Percentiles rank a stretch among this genome's conserved stretches.
phyloP scores from a whole-genome alignment of 2,888 invertebrate genomes.

The Biston stratarius region DNA sequence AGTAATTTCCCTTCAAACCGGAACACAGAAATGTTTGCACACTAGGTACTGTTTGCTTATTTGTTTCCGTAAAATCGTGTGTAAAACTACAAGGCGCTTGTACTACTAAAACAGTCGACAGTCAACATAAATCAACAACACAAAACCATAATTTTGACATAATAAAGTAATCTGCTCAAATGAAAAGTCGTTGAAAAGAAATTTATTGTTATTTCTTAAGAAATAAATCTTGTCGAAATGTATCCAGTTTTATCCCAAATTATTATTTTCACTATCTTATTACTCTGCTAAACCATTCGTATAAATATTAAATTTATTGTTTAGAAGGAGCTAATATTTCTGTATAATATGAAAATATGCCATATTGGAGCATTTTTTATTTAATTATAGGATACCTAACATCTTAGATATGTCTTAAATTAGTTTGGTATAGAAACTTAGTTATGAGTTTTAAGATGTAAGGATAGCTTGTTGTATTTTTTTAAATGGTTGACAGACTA shows the following conservation, averaged over 20 bases:
- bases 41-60: too few relatives aligned
- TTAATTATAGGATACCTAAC: not conserved
- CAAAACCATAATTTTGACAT: not conserved
- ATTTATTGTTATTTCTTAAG: not conserved
- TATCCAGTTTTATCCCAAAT: not conserved
- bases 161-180: not conserved
- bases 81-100: too few relatives aligned
- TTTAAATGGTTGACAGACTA: too few relatives aligned
- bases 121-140: too few relatives aligned
- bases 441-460: too few relatives aligned
- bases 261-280: not conserved
- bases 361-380: not conserved
- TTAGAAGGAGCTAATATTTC: slow-evolving; percentile 7
- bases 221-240: not conserved
- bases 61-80: too few relatives aligned
- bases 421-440: too few relatives aligned
- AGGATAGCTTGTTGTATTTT: too few relatives aligned
- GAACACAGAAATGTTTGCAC: too few relatives aligned
- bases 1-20: too few relatives aligned
- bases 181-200: not conserved
- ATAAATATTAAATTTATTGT: not conserved
- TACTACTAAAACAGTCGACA: too few relatives aligned
- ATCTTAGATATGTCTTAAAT: too few relatives aligned
- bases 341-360: slow-evolving; percentile 15
- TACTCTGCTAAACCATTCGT: slow-evolving; percentile 2